These are phyloP conservation scores for Bradypodion ventrale DNA, from an alignment of 2,797 vertebrate genomes.

Conservation along the genomic window DNA sequence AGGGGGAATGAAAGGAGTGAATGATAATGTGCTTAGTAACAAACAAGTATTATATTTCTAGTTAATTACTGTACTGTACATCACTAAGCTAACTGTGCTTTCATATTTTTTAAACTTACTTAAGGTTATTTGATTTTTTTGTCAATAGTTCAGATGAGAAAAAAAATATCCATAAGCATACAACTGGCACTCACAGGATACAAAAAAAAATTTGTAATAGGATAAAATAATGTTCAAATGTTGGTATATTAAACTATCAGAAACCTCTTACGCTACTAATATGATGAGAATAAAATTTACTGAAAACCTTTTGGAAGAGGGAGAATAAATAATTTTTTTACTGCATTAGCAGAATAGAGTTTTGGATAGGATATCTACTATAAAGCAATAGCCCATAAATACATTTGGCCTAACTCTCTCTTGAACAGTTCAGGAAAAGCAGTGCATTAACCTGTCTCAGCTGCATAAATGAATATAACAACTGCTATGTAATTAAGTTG, in stretches of 20 bases:
- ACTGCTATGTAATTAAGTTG: slow-evolving; percentile 20
- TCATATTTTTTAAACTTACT: slow-evolving; percentile 33
- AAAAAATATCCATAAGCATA: slow-evolving; percentile 41
- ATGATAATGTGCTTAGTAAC: slow-evolving; percentile 1
- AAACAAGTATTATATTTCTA: slow-evolving; percentile 33
- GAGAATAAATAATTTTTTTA: not conserved
- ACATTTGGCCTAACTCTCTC: not conserved
- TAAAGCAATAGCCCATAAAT: not conserved
- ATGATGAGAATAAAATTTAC: slow-evolving; percentile 13
- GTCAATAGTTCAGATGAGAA: not conserved
- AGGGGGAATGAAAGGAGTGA: not conserved
- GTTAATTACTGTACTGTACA: too few relatives aligned
- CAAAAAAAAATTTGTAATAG: slow-evolving; percentile 2
- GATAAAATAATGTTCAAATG: not conserved
- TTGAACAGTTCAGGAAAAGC: slow-evolving; percentile 15
- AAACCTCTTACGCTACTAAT: slow-evolving; percentile 20
- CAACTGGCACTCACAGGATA: slow-evolving; percentile 17
- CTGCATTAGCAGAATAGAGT: not conserved
- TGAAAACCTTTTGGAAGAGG: not conserved
- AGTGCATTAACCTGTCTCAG: not conserved
- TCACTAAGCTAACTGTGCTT: slow-evolving; percentile 26
- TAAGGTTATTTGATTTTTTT: slow-evolving; percentile 27
- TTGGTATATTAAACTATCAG: not conserved
- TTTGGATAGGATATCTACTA: not conserved
- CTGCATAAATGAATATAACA: not conserved